A percentile compares a stretch with the other conserved stretches of the same genome.
Conservation (phyloP, 2,888 invertebrate genomes). For the Drosophila helvetica region DNA sequence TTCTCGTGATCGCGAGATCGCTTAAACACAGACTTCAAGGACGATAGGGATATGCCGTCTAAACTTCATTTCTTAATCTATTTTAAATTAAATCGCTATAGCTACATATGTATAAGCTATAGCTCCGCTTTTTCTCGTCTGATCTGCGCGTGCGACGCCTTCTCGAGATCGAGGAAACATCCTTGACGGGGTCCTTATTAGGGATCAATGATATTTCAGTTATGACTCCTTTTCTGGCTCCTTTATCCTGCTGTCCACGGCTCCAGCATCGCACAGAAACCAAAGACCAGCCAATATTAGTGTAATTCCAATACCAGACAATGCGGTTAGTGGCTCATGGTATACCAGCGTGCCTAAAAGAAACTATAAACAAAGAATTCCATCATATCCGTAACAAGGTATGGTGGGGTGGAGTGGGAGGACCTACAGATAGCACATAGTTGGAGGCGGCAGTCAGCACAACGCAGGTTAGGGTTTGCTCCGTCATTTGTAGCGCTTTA, state of each 20-base stretch:
- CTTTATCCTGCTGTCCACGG: not conserved
- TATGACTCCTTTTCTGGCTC: constrained; percentile 21
- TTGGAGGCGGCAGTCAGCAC: constrained; percentile 86
- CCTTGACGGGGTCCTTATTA: too few species aligned
- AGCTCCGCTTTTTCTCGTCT: too few species aligned
- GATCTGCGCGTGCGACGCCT: too few species aligned
- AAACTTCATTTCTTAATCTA: too few species aligned
- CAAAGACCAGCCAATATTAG: constrained; percentile 89
- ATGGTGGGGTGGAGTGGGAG: too few species aligned
- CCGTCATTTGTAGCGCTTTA: constrained; percentile 85
- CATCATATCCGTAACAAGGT: not conserved
- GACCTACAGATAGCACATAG: constrained; percentile 86
- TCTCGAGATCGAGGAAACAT: too few species aligned
- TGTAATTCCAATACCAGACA: constrained; percentile 90
- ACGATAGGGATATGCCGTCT: too few species aligned
- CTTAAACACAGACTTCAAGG: too few species aligned
- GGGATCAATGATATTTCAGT: not conserved
- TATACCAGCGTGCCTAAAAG: constrained; percentile 89
- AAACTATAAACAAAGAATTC: constrained; percentile 85
- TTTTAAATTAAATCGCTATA: too few species aligned
- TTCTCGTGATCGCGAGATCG: too few species aligned
- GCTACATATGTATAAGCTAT: too few species aligned
- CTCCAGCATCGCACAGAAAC: constrained; percentile 85
- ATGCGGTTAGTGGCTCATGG: constrained; percentile 87
- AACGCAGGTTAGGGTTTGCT: constrained; percentile 86